Evolutionary conservation across 1,140 invertebrate species (phyloP).

Genomic region (Drosophila kanapiae): DNA sequence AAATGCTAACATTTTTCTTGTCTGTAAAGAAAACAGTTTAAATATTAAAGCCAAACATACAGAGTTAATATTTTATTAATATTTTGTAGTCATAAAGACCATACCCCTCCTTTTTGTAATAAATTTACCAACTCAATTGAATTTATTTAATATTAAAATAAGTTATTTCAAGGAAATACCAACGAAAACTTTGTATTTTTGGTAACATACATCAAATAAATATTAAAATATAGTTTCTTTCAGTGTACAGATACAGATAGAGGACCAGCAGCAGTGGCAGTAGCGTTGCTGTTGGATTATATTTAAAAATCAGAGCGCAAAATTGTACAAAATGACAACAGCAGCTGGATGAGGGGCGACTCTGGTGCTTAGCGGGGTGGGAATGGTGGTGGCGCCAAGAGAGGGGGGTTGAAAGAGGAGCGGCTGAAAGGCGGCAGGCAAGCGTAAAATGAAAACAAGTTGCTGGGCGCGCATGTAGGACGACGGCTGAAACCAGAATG

Average conservation of each 20-base stretch:
- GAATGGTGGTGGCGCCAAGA: background rate
- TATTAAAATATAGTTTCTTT: background rate
- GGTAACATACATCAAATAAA: background rate
- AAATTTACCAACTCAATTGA: background rate
- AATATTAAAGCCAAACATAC: background rate
- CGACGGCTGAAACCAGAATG: constrained; percentile 76
- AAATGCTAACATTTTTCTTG: background rate
- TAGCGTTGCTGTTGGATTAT: constrained; percentile 69
- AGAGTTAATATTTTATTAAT: background rate
- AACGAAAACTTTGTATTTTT: too few species aligned
- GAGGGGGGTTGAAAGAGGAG: constrained; percentile 10
- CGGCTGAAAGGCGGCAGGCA: constrained; percentile 75
- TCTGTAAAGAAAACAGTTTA: background rate
- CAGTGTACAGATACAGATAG: constrained; percentile 28
- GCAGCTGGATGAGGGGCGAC: constrained; percentile 28
- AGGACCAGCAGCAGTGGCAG: constrained; percentile 28
- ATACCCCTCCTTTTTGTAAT: background rate
- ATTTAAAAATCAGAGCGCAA: constrained; percentile 84
- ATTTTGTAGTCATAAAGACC: background rate
- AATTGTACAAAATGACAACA: constrained; percentile 83
- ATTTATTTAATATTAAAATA: background rate
- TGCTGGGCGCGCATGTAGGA: constrained; percentile 75
- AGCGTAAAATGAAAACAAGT: constrained; percentile 83
- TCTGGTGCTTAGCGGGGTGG: constrained; percentile 14
- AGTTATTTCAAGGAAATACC: background rate